Percentiles rank a stretch among this genome's conserved stretches.
phyloP scores from a whole-genome alignment of 2,113 vertebrate species.

The Eptesicus fuscus region DNA sequence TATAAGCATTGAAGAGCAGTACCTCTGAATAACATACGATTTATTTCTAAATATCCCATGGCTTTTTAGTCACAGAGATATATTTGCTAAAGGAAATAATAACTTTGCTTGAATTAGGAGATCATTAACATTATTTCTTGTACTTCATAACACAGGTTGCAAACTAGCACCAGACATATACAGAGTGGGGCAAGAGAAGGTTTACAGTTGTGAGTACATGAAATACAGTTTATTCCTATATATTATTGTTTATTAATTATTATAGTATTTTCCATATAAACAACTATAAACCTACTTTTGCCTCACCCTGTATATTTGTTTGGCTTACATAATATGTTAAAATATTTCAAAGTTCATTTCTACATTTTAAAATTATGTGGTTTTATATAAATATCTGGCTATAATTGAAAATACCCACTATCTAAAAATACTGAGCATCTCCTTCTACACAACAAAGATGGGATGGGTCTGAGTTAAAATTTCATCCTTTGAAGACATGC shows the following conservation, averaged over 20 bases:
- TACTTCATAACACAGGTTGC: neutral
- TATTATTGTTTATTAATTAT: neutral
- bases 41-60: slow-evolving; percentile 45
- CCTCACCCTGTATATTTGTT: neutral
- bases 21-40: neutral
- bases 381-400: neutral
- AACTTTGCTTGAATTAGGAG: neutral
- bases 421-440: neutral
- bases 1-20: neutral
- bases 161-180: neutral
- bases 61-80: neutral
- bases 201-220: neutral
- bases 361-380: neutral
- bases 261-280: neutral
- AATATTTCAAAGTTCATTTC: neutral
- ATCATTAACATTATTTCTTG: neutral
- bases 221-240: neutral
- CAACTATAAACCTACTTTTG: neutral
- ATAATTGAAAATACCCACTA: neutral
- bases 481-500: neutral
- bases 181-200: neutral
- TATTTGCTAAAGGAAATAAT: slow-evolving; percentile 23
- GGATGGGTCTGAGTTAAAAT: neutral
- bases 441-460: neutral
- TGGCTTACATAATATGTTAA: neutral